Base-by-base conservation (phyloP, 2,113 vertebrate species). In the Euleptes europaea region DNA sequence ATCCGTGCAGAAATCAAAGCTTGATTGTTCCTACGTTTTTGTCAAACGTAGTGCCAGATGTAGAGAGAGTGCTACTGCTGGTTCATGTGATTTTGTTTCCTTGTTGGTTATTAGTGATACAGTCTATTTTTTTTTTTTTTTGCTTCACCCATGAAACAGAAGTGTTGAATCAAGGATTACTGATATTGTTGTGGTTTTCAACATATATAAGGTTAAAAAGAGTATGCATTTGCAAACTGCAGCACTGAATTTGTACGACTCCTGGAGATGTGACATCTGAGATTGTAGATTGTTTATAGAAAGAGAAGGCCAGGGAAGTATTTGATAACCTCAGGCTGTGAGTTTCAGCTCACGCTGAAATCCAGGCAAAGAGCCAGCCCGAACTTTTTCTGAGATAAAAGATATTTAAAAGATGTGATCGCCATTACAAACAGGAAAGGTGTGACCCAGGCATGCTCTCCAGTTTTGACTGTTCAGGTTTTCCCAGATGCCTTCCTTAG, bases 401-500 rank as follows among this genome's bases (percentile, higher is more conserved):
- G n/a, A n/a, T n/a, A n/a, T n/a, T n/a, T n/a, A n/a, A n/a, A n/a
- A n/a, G n/a, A n/a, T n/a, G n/a, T n/a, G n/a, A 77, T 76, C 60
- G 81, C 31, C 15, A 77, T 70, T 77, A 38, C 47, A 69, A 78
- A 44, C 23, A 42, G 3, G 14, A 9, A 17, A 63, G 11, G 17
- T 77, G 82, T 60, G 54, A 4, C 54, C 44, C 19, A 76, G 86
- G 74, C 21, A 26, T 15, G 3, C 2, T 0, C 65, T 35, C 47
- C 80, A 8, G 33, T 79, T 86, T 76, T 38, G 35, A 35, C 31
- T 44, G 28, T 28, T 57, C 44, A 28, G 26, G 31, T 77, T 40
- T 44, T 69, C 38, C 42, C 78, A 81, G 15, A 66, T 19, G 33
- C 28, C 33, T 65, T 35, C 0, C 0, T 82, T 86, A 0, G 0